Conservation (phyloP, 2,888 invertebrate genomes). For the Nymphalis c-album region DNA sequence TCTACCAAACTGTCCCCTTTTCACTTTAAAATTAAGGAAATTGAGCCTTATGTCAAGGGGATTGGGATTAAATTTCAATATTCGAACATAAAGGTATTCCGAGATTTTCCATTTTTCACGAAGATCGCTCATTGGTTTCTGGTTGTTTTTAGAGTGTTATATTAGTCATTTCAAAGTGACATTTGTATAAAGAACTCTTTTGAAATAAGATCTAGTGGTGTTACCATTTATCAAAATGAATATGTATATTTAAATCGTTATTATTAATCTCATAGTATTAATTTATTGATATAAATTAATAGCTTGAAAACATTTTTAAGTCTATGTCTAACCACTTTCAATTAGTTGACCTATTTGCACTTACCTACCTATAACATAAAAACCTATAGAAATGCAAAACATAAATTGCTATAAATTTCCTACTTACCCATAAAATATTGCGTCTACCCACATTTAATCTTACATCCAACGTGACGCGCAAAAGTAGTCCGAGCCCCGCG, state of each 20-base stretch:
- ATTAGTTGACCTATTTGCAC: background rate
- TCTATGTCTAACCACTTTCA: too few species aligned
- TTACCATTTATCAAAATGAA: background rate
- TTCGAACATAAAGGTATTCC: background rate
- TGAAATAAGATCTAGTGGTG: background rate
- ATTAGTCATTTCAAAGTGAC: slow-evolving; percentile 2
- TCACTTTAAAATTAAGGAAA: slow-evolving; percentile 4
- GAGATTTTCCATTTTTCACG: slow-evolving; percentile 17
- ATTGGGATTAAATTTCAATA: slow-evolving; percentile 8
- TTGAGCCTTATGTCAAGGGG: background rate
- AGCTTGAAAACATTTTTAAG: too few species aligned
- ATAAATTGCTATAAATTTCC: background rate
- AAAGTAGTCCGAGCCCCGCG: slow-evolving; percentile 33
- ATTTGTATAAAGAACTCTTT: background rate
- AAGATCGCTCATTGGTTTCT: slow-evolving; percentile 21
- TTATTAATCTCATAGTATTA: too few species aligned
- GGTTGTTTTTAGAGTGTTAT: background rate
- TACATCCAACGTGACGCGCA: slow-evolving; percentile 12
- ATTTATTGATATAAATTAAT: too few species aligned
- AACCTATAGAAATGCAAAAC: too few species aligned
- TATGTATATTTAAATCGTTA: too few species aligned
- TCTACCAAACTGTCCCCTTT: slow-evolving; percentile 50
- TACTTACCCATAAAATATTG: background rate
- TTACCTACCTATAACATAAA: background rate
- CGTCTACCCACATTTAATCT: slow-evolving; percentile 2